Conservation (phyloP, 2,797 vertebrate species). For the Oceanodroma leucorhoa region DNA sequence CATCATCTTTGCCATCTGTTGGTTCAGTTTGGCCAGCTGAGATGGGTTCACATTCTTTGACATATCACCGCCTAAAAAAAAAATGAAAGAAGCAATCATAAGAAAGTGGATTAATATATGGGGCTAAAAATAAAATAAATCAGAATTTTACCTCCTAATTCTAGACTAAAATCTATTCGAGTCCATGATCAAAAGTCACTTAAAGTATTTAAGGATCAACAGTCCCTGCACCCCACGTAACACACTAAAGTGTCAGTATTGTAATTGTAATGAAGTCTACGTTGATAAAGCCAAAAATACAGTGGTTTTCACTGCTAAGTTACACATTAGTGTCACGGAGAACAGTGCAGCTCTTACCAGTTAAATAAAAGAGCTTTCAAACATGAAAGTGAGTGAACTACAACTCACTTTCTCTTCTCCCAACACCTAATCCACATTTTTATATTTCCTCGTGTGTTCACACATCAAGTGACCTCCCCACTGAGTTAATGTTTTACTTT, state of each 20-base stretch:
- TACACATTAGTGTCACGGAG: background rate
- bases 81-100: accelerated
- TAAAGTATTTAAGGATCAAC: background rate
- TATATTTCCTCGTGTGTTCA: background rate
- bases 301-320: background rate
- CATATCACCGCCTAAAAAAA: constrained; percentile 91
- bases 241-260: background rate
- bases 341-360: background rate
- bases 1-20: constrained; percentile 99
- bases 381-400: background rate
- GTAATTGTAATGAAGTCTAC: background rate
- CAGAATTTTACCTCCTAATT: background rate
- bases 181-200: background rate
- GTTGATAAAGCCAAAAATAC: background rate
- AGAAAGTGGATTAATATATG: background rate
- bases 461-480: background rate
- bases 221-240: background rate
- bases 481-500: background rate
- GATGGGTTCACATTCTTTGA: constrained; percentile 98
- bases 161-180: background rate
- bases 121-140: background rate
- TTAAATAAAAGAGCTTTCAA: background rate
- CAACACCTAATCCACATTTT: background rate
- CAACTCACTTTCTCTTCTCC: background rate
- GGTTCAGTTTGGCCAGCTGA: constrained; percentile 97